Evolutionary conservation across 2,113 vertebrate genomes (phyloP).

Genomic region (Oceanites oceanicus): DNA sequence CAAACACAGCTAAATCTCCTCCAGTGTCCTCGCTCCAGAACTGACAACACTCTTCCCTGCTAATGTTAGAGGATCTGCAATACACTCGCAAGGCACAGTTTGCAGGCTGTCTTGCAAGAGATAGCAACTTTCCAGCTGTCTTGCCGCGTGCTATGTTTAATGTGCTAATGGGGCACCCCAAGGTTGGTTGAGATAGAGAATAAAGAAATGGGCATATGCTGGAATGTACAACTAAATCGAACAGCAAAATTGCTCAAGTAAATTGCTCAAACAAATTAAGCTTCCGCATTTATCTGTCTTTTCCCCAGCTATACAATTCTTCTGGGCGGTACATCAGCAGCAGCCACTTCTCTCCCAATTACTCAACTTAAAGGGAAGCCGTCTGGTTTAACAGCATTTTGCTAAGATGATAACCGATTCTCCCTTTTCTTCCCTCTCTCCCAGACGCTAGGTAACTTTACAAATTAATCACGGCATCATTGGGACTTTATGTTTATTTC

Average conservation of each 20-base stretch:
- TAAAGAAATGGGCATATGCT: background rate
- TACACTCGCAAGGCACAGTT: background rate
- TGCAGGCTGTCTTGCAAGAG: background rate
- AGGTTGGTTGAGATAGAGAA: background rate
- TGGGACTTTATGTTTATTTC: slow-evolving; percentile 44
- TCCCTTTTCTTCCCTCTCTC: background rate
- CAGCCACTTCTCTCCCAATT: slow-evolving; percentile 15
- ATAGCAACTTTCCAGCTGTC: background rate
- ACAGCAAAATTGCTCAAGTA: background rate
- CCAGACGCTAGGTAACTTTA: slow-evolving; percentile 4
- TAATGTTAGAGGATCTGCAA: background rate
- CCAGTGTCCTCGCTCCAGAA: background rate
- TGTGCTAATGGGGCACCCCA: slow-evolving; percentile 15
- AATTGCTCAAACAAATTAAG: slow-evolving; percentile 42
- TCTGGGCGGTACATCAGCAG: background rate
- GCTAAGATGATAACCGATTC: background rate
- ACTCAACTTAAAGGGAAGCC: background rate
- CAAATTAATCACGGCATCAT: slow-evolving; percentile 52
- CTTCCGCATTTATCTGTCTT: background rate
- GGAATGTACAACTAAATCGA: background rate
- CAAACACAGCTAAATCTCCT: background rate
- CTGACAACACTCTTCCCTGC: background rate
- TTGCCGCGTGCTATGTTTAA: background rate
- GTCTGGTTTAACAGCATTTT: background rate
- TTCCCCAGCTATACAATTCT: background rate